Percentiles rank a stretch among this genome's conserved stretches.
Conservation (phyloP, 2,113 vertebrate genomes). For the Pygoscelis antarcticus region DNA sequence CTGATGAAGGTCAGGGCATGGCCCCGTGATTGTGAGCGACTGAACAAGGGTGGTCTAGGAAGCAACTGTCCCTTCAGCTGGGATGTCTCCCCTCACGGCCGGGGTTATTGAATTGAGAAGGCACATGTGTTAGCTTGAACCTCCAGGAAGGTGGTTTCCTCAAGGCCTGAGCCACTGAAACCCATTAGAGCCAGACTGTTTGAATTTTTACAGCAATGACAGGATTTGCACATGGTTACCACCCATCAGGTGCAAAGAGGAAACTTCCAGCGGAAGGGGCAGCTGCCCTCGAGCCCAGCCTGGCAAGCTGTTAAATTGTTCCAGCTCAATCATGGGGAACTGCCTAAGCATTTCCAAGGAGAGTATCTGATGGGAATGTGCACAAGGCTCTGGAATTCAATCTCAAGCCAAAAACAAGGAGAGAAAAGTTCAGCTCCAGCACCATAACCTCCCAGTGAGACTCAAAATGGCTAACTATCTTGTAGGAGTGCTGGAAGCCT, state of each 20-base stretch:
- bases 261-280: background rate
- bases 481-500: background rate
- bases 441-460: background rate
- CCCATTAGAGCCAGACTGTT: background rate
- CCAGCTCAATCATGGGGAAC: background rate
- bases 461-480: background rate
- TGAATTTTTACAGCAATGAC: background rate
- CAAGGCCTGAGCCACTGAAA: background rate
- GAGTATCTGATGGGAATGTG: background rate
- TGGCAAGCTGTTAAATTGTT: background rate
- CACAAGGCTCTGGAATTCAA: background rate
- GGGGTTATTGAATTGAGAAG: background rate
- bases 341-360: background rate
- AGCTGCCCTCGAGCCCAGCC: background rate
- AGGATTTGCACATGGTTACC: background rate
- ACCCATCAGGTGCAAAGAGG: background rate
- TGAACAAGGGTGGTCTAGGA: background rate
- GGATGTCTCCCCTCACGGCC: background rate
- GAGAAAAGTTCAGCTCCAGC: background rate
- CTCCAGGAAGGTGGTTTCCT: background rate
- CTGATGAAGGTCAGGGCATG: background rate
- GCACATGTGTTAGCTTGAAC: background rate
- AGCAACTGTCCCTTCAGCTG: background rate
- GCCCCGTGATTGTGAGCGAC: accelerated
- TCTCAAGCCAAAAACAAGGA: background rate